Evolutionary conservation across 2,113 vertebrate genomes (phyloP).

Genomic region (Tauraco erythrolophus): DNA sequence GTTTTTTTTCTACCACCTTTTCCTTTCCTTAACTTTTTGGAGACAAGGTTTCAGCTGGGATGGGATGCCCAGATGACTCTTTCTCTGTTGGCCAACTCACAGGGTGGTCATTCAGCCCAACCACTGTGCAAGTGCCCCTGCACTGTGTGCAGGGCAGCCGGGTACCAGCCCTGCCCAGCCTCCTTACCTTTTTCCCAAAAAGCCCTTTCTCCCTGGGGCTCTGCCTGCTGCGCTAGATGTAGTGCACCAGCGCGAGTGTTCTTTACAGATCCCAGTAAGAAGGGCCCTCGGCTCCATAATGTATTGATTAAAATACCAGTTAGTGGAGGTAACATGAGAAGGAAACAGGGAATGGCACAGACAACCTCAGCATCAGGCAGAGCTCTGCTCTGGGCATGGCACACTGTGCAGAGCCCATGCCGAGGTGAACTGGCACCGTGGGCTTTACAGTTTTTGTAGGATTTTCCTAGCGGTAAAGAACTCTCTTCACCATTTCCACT

Average conservation of each 20-base stretch:
- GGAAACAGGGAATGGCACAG: neutral
- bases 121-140: neutral
- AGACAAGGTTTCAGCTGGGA: neutral
- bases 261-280: neutral
- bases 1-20: neutral
- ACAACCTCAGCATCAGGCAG: neutral
- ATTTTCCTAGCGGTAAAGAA: neutral
- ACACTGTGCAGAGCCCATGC: neutral
- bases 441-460: neutral
- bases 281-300: neutral
- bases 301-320: neutral
- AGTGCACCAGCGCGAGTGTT: neutral
- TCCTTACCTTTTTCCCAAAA: neutral
- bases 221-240: neutral
- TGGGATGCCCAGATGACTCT: neutral
- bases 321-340: rapidly evolving
- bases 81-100: rapidly evolving
- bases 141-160: neutral
- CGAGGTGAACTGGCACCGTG: rapidly evolving
- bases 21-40: too few species aligned
- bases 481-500: neutral
- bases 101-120: neutral
- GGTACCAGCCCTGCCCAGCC: neutral
- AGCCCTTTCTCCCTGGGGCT: neutral
- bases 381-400: rapidly evolving